Evolutionary conservation across 2,113 vertebrate genomes (phyloP), one percentile per base, ranked within the genome.

Genomic region (Antechinus flavipes): DNA sequence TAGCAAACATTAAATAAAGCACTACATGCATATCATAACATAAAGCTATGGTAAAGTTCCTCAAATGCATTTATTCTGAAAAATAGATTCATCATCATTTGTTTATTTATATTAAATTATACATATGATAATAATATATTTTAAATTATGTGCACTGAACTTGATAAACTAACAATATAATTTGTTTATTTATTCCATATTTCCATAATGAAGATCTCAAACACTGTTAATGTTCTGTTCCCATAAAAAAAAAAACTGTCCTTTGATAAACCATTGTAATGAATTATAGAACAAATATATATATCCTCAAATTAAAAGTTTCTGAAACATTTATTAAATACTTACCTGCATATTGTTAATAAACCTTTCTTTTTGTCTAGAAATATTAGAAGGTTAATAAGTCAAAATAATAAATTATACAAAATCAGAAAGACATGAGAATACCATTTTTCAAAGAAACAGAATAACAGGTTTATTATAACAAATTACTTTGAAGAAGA

Each of bases 371-470:
- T 56, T 92, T 54, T 93, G 50, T 68, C 25, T 97, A 8, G 14
- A 94, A 90, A 25, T 89, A 54, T 90, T 61, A 50, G 10, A 56
- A 91, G 27, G 12, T 54, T 95, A 95, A 92, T 96, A 97, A 96
- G 22, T 97, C 35, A 96, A 93, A 94, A 92, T 90, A 95, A 56
- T 76, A 90, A 42, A 94, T 52, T 14, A 53, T 49, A 47, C 2
- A 9, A 16, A 96, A 49, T 95, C 27, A 95, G 9, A 25, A 97
- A 97, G 52, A 92, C 54, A 94, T 95, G 19, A 25, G 94, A 95
- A 91, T 94, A 58, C 4, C 94, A 91, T 7, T 93, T 95, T 91
- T 52, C 90, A 89, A 90, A 91, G 16, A 2, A 95, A 46, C 2
- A 61, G 49, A 94, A 8, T 23, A 96, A 12, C 24, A 94, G 56